These are phyloP conservation scores for Drosophila kanapiae DNA, from an alignment of 1,140 invertebrate genomes.

Conservation along the genomic window DNA sequence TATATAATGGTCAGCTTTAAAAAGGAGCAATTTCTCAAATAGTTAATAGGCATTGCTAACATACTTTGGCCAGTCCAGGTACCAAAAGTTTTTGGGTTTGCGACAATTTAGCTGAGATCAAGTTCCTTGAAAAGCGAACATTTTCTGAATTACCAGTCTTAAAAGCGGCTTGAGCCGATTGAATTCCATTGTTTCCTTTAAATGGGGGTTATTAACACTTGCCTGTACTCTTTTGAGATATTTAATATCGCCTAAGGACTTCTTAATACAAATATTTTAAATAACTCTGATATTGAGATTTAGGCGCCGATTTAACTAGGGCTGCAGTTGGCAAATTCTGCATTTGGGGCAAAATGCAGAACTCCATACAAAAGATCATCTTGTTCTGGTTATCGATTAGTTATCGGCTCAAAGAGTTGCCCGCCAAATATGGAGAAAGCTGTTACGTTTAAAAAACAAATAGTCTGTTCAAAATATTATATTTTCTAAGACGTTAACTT, in stretches of 20 bases:
- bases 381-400: neutral
- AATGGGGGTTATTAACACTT: conserved; percentile 7
- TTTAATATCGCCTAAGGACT: neutral
- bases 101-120: conserved; percentile 25
- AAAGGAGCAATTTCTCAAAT: conserved; percentile 39
- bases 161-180: neutral
- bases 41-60: conserved; percentile 37
- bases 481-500: too few species aligned
- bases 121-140: conserved; percentile 10
- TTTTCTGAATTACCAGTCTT: neutral
- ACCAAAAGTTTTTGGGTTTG: conserved; percentile 7
- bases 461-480: too few species aligned
- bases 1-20: conserved; percentile 46
- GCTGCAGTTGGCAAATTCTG: neutral
- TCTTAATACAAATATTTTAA: neutral
- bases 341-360: too few species aligned
- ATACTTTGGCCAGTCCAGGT: conserved; percentile 28
- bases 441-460: too few species aligned
- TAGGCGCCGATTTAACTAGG: too few species aligned
- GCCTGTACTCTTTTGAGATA: neutral
- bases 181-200: neutral
- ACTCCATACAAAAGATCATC: too few species aligned
- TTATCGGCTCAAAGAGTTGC: neutral
- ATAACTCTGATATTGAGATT: neutral
- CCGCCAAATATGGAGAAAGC: too few species aligned